Percentiles rank a stretch among this genome's conserved stretches.
phyloP scores from a whole-genome alignment of 1,140 invertebrate species.

The silkworm (Bombyx mori) region ASM3026992v2 NC_085123.1:7367501-7368000 shows the following conservation, averaged over 20 bases:
- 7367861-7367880: constrained; percentile 87
- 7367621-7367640: not conserved
- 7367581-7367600: constrained; percentile 68
- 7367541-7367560: constrained; percentile 63
- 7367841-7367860: constrained; percentile 53
- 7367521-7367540: constrained; percentile 67
- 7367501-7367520: constrained; percentile 57
- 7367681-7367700: constrained; percentile 85
- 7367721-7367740: constrained; percentile 85
- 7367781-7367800: not conserved
- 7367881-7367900: constrained; percentile 76
- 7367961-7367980: constrained; percentile 88
- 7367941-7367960: constrained; percentile 91
- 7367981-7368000: constrained; percentile 87
- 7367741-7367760: constrained; percentile 87
- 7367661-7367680: constrained; percentile 78
- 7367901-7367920: constrained; percentile 85
- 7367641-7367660: constrained; percentile 10
- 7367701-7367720: constrained; percentile 86
- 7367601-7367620: constrained; percentile 33
- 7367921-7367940: constrained; percentile 91
- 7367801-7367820: not conserved
- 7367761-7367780: constrained; percentile 76
- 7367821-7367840: not conserved
- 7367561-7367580: constrained; percentile 68